Evolutionary conservation across 92 coral and sea anemone species (phyloP).

Genomic region (Parazoanthus swiftii): DNA sequence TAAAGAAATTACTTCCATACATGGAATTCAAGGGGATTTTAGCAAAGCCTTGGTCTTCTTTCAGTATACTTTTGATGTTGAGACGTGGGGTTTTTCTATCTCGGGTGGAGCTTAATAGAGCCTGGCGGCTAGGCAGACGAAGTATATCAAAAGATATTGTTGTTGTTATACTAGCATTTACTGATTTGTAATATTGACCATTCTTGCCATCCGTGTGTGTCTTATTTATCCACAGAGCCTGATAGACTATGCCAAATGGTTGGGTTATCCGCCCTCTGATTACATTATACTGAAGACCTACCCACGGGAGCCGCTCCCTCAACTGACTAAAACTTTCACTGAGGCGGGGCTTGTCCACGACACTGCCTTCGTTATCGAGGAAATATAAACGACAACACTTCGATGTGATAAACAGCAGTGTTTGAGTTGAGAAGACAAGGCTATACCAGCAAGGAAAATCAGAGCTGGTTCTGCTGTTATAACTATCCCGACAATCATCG

Average conservation of each 20-base stretch:
- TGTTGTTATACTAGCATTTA: too few relatives aligned
- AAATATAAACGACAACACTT: slow-evolving; percentile 22
- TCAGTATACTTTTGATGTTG: too few relatives aligned
- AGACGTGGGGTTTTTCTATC: too few relatives aligned
- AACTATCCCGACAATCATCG: too few relatives aligned
- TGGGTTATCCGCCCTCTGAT: slow-evolving; percentile 64
- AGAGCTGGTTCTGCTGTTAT: too few relatives aligned
- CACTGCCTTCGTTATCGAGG: slow-evolving; percentile 75
- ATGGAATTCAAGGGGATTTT: too few relatives aligned
- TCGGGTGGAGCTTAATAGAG: too few relatives aligned
- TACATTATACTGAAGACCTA: slow-evolving; percentile 67
- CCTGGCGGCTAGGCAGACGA: neutral
- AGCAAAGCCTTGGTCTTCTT: too few relatives aligned
- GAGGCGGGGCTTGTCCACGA: slow-evolving; percentile 81
- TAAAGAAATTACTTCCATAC: too few relatives aligned
- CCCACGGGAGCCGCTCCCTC: slow-evolving; percentile 69
- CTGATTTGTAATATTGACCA: neutral
- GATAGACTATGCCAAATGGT: slow-evolving; percentile 61
- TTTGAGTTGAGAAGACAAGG: neutral
- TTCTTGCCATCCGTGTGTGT: neutral
- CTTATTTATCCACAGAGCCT: slow-evolving; percentile 42
- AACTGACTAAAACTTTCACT: slow-evolving; percentile 52
- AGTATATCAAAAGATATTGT: neutral
- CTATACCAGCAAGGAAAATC: neutral
- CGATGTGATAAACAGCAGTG: neutral